Evolutionary conservation across 2,888 invertebrate genomes (phyloP), one percentile per base, ranked within the genome.

Genomic region (Amiota minor): DNA sequence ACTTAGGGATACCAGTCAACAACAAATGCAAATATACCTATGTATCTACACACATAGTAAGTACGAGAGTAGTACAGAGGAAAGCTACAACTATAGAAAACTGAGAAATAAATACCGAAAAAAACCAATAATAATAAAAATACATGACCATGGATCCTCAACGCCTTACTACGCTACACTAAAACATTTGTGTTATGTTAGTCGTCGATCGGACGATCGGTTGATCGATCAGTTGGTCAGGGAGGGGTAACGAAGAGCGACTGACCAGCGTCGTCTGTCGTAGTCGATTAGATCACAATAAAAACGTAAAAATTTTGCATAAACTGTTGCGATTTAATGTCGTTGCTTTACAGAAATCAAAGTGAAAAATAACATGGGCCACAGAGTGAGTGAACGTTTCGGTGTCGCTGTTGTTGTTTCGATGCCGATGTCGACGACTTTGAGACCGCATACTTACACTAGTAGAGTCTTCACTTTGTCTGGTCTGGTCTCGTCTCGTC

Each of bases 111-210:
- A 76, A 75, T 76, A 75, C 79, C 72, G 59, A 45, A 78, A 76
- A 74, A 76, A 81, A 75, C 83, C 83, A 86, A 83, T 83, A 83
- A 85, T 83, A 83, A 83, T 86, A 83, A 83, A 83, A 86, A 76
- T 77, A 81, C 85, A 86, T 74, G 76, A 70, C 55, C 62, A 53
- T 20, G 18, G 20, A 65, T 49, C 53, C n/a, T 47, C 35, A 35
- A 35, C 35, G 35, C 35, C 35, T 35, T 35, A 35, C 35, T 35
- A 35, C 6, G 35, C 35, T 35, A 35, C 35, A 35, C 35, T 49
- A 20, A 10, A 9, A 18, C 47, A 59, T 35, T 16, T 45, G 18
- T 45, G 70, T 20, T 56, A 10, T 53, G 56, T 35, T 20, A 9
- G 18, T 59, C 59, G 18, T n/a, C 1, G 16, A 56, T 23, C 23